Base-by-base conservation (phyloP, 2,113 vertebrate species). In the Condylura cristata region DNA sequence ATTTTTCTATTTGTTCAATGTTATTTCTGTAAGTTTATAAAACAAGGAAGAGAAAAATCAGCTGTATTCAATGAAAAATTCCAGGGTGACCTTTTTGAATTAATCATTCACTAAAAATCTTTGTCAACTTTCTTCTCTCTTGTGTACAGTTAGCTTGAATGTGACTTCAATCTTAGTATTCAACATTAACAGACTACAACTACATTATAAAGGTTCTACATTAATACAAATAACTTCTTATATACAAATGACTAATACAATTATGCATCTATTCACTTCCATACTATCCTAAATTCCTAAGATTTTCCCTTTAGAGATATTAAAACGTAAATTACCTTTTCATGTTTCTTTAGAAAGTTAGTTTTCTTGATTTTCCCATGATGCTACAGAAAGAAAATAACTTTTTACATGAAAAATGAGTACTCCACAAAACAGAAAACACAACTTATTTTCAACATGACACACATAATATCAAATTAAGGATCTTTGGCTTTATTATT, bases 351-450 rank as follows among this genome's bases (percentile, higher is more conserved):
- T 97, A 99, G 93, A 96, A 99, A 99, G 86, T 98, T 99, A 6
- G 99, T 99, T 98, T 99, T 99, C 94, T 96, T 99, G 39, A 99
- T 99, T 98, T 99, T 99, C 20, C 99, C 99, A 94, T 99, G 99
- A 98, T 99, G 99, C 99, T 99, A 97, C 92, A 94, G 97, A 96
- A 96, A 53, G 89, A 65, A 82, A 97, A 79, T 71, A 65, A 95
- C 26, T 94, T 63, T 92, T 79, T 83, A 89, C 26, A 88, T 80
- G 37, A 66, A 75, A 84, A 87, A 61, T 86, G 80, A 53, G 37
- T 34, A 95, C 3, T 87, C 28, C 53, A 93, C 26, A 94, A 87
- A 41, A 53, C 11, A 91, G 37, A 89, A 91, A 96, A 89, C 32
- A 18, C 0, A 56, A 61, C 37, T 56, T 95, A 14, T 91, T 72